These are phyloP conservation scores for Myoxocephalus aenaeus DNA, from an alignment of 2,797 vertebrate species.

Conservation along the genomic window DNA sequence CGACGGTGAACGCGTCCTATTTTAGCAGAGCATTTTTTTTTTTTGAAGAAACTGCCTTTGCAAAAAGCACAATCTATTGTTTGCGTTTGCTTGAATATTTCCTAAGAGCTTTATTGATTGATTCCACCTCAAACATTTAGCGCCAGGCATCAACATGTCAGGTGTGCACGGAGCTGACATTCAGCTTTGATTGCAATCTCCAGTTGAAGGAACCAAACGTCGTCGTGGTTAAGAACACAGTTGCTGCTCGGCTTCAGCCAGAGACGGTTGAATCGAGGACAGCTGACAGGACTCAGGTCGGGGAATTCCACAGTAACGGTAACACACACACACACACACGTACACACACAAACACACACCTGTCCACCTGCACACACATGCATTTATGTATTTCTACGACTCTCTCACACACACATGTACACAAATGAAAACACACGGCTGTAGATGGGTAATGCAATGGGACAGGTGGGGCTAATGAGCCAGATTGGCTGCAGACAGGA, in stretches of 20 bases:
- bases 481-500: slow-evolving; percentile 25
- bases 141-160: not conserved
- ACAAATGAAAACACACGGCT: slow-evolving; percentile 12
- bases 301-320: slow-evolving; percentile 55
- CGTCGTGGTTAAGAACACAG: not conserved
- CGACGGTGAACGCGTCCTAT: not conserved
- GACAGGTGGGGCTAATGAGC: slow-evolving; percentile 32
- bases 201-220: not conserved
- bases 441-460: slow-evolving; percentile 27
- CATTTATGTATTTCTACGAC: slow-evolving; percentile 3
- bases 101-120: too few relatives aligned
- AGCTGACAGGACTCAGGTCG: slow-evolving; percentile 47
- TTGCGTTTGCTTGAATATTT: not conserved
- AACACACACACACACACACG: slow-evolving; percentile 23
- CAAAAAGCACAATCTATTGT: not conserved
- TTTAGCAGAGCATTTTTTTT: not conserved
- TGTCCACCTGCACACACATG: slow-evolving; percentile 43
- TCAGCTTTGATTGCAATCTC: not conserved
- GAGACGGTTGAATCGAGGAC: slow-evolving; percentile 25
- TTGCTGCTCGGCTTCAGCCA: slow-evolving; percentile 24
- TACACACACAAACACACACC: slow-evolving; percentile 27
- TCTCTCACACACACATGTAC: not conserved
- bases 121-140: not conserved
- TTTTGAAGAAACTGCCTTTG: not conserved
- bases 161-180: not conserved